These are phyloP conservation scores for Cerastoderma edule DNA, from an alignment of 2,888 invertebrate genomes.

Conservation along the genomic window DNA sequence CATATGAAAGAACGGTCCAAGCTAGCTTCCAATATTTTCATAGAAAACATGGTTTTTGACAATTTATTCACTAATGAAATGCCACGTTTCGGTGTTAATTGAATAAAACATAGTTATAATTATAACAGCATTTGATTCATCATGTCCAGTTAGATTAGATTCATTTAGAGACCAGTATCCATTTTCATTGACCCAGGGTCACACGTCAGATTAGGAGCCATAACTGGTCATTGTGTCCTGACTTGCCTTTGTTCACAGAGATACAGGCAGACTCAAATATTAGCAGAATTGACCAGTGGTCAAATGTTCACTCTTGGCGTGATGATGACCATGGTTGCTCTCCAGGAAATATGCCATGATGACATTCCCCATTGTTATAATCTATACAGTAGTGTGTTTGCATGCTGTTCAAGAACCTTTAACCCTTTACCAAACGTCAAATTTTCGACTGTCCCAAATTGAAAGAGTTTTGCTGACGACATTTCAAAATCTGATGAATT, in stretches of 20 bases:
- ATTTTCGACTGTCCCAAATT: too few species aligned
- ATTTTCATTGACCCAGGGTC: constrained; percentile 61
- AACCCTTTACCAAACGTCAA: too few species aligned
- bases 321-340: constrained; percentile 24
- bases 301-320: constrained; percentile 40
- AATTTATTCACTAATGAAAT: too few species aligned
- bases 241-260: constrained; percentile 39
- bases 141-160: constrained; percentile 47
- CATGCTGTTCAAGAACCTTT: too few species aligned
- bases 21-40: too few species aligned
- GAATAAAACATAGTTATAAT: constrained; percentile 54
- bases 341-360: constrained; percentile 34
- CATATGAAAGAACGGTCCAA: too few species aligned
- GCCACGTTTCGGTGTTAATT: too few species aligned
- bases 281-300: constrained; percentile 53
- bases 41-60: too few species aligned
- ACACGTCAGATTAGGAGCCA: constrained; percentile 46
- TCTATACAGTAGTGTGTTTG: too few species aligned
- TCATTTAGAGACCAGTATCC: constrained; percentile 58
- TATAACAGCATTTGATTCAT: constrained; percentile 49
- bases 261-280: constrained; percentile 41
- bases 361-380: constrained; percentile 47
- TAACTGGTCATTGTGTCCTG: constrained; percentile 53
- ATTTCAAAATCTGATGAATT: too few species aligned
- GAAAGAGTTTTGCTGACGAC: too few species aligned